Conservation (phyloP, 1,140 invertebrate genomes). For the Capitella teleta region DNA sequence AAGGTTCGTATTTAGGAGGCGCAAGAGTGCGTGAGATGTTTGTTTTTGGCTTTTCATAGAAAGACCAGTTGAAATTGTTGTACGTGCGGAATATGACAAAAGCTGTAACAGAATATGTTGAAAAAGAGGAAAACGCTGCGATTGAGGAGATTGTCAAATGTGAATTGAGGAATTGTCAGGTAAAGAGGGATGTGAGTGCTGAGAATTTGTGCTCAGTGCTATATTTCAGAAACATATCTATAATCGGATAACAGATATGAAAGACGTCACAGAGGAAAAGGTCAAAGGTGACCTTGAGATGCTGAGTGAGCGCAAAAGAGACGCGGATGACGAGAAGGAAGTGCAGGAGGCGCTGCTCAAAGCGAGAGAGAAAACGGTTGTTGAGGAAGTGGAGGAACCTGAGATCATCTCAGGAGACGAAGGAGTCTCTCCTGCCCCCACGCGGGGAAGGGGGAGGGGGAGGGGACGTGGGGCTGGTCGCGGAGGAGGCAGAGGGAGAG, state of each 20-base stretch:
- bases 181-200: constrained; percentile 5
- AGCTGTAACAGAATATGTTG: constrained; percentile 50
- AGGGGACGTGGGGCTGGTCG: background rate
- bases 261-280: no score
- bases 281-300: no score
- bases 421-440: no score
- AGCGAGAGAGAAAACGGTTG: no score
- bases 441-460: background rate
- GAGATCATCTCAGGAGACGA: no score
- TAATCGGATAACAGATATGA: no score
- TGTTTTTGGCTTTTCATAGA: constrained; percentile 13
- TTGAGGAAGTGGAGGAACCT: no score
- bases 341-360: no score
- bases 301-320: no score
- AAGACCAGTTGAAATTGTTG: constrained; percentile 47
- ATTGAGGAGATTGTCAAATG: constrained; percentile 35
- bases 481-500: background rate
- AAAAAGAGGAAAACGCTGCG: constrained; percentile 49
- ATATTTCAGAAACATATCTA: no score
- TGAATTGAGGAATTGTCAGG: constrained; percentile 27
- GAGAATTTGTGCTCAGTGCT: no score
- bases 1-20: constrained; percentile 17
- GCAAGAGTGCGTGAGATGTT: background rate
- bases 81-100: constrained; percentile 51
- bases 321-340: no score